Evolutionary conservation across 2,888 invertebrate genomes (phyloP), one percentile per base, ranked within the genome.

Genomic region (Tenthredo amoena): DNA sequence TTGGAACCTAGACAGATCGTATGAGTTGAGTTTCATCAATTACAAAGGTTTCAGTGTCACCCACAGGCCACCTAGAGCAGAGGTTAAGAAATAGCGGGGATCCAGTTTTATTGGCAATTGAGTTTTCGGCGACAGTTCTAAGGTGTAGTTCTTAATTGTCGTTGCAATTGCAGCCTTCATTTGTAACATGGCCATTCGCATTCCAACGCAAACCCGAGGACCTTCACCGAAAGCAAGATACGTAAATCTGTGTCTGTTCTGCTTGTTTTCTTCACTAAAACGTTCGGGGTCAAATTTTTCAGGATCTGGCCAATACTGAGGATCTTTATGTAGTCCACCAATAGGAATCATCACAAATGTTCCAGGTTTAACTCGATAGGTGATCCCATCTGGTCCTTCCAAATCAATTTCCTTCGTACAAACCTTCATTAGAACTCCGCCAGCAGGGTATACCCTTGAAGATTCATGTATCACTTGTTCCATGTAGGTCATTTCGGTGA

Each of bases 401-500:
- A 92, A 76, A n/a, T 87, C 88, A 31, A 62, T 87, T 0, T 84
- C 76, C 0, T 89, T 68, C 0, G 89, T 91, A 81, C 91, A 91
- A 0, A 79, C 0, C 72, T 91, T 92, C 0, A 15, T 15, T 2
- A 90, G 0, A 0, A 81, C 40, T n/a, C 85, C 86, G 0, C 88
- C 0, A 0, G 86, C 85, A 0, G 90, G 84, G 31, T 82, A 0
- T 0, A 85, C 0, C 76, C 92, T 89, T 85, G 91, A 88, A 0
- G 92, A 89, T 62, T 92, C 92, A 26, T 55, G 87, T 0, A 95
- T 88, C 0, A 95, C 94, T 91, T 94, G 94, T 82, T 95, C 94
- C 87, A 95, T 89, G 87, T 95, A 95, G 15, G 92, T 92, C 94
- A 95, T 94, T 43, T 94, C 94, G 65, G 93, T 92, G 2, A 95